Evolutionary conservation across 2,797 vertebrate species (phyloP), one percentile per base, ranked within the genome.

Genomic region (Neosalanx taihuensis): DNA sequence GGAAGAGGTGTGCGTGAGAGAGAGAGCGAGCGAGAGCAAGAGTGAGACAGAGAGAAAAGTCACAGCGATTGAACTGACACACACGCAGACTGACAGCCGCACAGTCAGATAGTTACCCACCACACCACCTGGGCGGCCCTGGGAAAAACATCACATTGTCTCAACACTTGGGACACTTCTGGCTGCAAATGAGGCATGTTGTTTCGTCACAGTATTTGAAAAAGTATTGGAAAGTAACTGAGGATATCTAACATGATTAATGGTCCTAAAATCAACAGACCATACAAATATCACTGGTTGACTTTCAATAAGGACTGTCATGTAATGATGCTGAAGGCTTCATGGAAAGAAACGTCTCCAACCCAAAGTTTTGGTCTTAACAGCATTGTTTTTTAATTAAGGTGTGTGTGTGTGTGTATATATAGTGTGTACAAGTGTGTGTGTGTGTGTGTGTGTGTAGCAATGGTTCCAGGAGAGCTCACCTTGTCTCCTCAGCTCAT

Each of bases 401-500:
- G 13, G 17, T 53, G 49, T 53, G 49, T 53, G 49, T 53, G 46
- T 51, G 46, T 51, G 13, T 41, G 37, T 41, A 10, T 23, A 9
- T 59, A 23, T 7, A 23, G 58, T 7, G 57, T 58, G 57, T 58
- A n/a, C 1, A n/a, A 23, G 57, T 20, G n/a, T 58, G 18, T 58
- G 58, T 30, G 56, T 30, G 13, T 18, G 41, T 70, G 64, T 74
- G 58, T 29, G 61, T 64, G 51, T 23, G 68, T 64, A 65, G 10
- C 64, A 17, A 35, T 0, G 4, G 0, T 0, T 61, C 56, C 56
- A 29, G n/a, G 23, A 37, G 1, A 71, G 80, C 92, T 91, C 88
- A 98, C 97, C 96, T 93, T 98, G 96, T 84, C 97, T 93, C 81
- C 97, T 94, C 65, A 99, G 90, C 77, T 99, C 97, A 79, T 96